phyloP scores from a whole-genome alignment of 2,888 invertebrate genomes.

The Melieria picta region DNA sequence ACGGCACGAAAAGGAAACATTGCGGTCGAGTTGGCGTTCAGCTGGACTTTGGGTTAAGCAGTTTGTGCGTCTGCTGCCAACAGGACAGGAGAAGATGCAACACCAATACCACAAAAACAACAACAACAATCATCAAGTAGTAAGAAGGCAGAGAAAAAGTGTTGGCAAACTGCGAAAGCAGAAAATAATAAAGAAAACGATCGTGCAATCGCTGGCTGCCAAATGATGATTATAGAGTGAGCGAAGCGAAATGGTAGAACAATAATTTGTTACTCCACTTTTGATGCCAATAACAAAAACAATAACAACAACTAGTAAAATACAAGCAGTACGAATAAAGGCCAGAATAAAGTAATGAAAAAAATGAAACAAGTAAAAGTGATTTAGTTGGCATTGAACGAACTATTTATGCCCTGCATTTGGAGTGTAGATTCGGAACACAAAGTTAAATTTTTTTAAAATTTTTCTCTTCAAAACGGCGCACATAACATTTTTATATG shows the following conservation, averaged over 20 bases:
- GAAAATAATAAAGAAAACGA: neutral
- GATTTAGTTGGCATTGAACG: too few relatives aligned
- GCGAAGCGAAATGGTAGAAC: neutral
- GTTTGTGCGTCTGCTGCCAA: neutral
- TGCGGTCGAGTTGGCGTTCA: too few relatives aligned
- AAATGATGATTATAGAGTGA: slow-evolving; percentile 11
- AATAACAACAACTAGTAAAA: neutral
- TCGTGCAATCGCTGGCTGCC: slow-evolving; percentile 11
- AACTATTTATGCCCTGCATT: too few relatives aligned
- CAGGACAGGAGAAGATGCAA: neutral
- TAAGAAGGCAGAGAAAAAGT: neutral
- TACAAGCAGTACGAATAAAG: too few relatives aligned
- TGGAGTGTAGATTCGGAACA: too few relatives aligned
- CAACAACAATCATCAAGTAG: neutral
- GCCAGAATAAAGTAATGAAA: too few relatives aligned
- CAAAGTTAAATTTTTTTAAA: too few relatives aligned
- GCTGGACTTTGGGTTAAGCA: too few relatives aligned
- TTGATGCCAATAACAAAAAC: neutral
- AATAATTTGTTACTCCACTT: slow-evolving; percentile 29
- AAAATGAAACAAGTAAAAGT: too few relatives aligned
- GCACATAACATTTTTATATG: too few relatives aligned
- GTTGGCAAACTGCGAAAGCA: neutral
- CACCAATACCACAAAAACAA: neutral
- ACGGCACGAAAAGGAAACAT: slow-evolving; percentile 5
- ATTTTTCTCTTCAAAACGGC: too few relatives aligned